Conservation (phyloP, 2,113 vertebrate species). For the Helogale parvula region DNA sequence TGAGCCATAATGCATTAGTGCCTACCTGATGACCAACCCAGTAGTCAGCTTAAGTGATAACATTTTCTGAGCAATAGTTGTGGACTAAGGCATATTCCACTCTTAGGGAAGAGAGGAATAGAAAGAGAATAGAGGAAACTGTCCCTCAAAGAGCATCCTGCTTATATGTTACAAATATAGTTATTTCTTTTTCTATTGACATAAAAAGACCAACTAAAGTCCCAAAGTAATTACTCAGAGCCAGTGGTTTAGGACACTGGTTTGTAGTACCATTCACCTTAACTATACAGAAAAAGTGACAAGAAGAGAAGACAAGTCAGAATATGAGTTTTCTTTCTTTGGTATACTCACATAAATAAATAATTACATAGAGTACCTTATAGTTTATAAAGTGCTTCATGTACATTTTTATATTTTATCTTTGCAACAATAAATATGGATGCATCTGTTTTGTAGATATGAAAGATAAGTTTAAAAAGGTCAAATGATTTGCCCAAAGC, state of each 20-base stretch:
- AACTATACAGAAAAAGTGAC: not conserved
- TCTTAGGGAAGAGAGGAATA: not conserved
- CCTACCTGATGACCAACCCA: not conserved
- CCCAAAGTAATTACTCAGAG: not conserved
- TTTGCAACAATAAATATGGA: not conserved
- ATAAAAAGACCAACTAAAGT: not conserved
- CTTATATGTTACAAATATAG: not conserved
- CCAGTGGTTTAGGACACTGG: not conserved
- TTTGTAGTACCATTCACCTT: not conserved
- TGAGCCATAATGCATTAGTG: not conserved
- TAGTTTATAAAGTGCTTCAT: not conserved
- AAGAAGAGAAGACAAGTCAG: not conserved
- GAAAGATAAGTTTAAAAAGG: conserved; percentile 18
- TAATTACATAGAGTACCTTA: not conserved
- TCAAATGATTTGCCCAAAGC: not conserved
- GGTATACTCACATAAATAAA: not conserved
- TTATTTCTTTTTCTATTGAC: not conserved
- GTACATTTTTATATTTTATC: not conserved
- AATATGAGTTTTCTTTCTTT: not conserved
- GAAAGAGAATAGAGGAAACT: not conserved
- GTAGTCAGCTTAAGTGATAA: not conserved
- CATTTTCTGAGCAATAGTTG: not conserved
- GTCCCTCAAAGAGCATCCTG: not conserved
- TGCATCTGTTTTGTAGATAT: not conserved
- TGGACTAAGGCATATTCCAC: not conserved